phyloP scores from a whole-genome alignment of 2,888 invertebrate species.

The Biston betularia region DNA sequence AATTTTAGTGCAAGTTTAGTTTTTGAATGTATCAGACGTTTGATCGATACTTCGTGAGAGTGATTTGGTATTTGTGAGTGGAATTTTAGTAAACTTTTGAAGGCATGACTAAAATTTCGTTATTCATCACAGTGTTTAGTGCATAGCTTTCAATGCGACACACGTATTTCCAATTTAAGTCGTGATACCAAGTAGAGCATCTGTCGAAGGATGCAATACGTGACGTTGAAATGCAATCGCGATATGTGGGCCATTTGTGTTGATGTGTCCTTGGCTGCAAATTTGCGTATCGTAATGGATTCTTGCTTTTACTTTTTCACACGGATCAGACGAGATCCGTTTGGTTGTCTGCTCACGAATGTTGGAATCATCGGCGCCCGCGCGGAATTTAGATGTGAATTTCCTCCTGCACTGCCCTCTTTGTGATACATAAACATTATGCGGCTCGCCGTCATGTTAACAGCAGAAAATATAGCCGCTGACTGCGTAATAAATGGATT shows the following conservation, averaged over 20 bases:
- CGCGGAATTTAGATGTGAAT: slow-evolving; percentile 83
- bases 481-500: slow-evolving; percentile 68
- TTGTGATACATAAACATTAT: slow-evolving; percentile 79
- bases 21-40: slow-evolving; percentile 70
- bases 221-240: slow-evolving; percentile 39
- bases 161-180: slow-evolving; percentile 77
- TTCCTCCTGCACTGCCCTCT: slow-evolving; percentile 75
- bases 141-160: slow-evolving; percentile 67
- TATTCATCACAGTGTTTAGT: slow-evolving; percentile 64
- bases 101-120: slow-evolving; percentile 70
- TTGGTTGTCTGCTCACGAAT: slow-evolving; percentile 77
- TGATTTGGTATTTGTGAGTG: slow-evolving; percentile 47
- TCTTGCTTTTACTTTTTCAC: slow-evolving; percentile 73
- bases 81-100: slow-evolving; percentile 60
- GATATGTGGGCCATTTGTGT: slow-evolving; percentile 25
- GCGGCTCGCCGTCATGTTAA: slow-evolving; percentile 77
- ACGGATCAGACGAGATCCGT: slow-evolving; percentile 74
- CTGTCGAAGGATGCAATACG: slow-evolving; percentile 38
- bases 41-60: slow-evolving; percentile 43
- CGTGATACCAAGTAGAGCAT: slow-evolving; percentile 48
- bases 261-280: slow-evolving; percentile 20
- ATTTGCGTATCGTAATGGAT: slow-evolving; percentile 12
- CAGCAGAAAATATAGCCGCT: slow-evolving; percentile 79
- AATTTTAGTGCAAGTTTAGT: slow-evolving; percentile 68
- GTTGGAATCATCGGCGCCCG: slow-evolving; percentile 76